A percentile compares a stretch with the other conserved stretches of the same genome.
Evolutionary conservation across 2,888 invertebrate genomes (phyloP).

Genomic region (Hydraecia micacea): DNA sequence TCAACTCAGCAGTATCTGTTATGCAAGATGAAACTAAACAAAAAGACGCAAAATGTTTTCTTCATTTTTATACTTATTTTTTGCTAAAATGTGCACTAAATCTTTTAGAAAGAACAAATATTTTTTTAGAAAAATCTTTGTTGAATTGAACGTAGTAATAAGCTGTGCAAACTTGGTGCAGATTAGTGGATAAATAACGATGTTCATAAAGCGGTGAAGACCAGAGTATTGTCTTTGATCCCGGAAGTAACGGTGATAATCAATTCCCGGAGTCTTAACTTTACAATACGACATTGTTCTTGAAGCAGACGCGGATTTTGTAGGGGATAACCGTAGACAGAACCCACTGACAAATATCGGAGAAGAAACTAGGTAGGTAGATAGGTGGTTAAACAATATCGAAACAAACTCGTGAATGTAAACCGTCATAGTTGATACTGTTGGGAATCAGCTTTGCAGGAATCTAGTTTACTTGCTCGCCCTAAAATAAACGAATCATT

Average conservation of each 20-base stretch:
- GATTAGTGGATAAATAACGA: conserved; percentile 37
- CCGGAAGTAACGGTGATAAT: conserved; percentile 68
- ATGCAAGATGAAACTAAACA: conserved; percentile 31
- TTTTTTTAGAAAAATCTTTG: not conserved
- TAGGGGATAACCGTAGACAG: no score
- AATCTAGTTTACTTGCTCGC: not conserved
- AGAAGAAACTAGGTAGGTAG: conserved; percentile 2
- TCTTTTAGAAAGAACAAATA: not conserved
- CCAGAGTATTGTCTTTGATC: conserved; percentile 52
- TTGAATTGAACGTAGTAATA: not conserved
- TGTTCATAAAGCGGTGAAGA: conserved; percentile 23
- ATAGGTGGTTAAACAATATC: not conserved
- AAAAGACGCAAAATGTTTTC: conserved; percentile 19
- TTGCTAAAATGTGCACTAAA: not conserved
- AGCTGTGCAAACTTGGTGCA: not conserved
- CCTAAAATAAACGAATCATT: not conserved
- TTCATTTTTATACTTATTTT: conserved; percentile 10
- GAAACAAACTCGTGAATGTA: not conserved
- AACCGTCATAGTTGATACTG: not conserved
- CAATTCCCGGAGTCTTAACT: conserved; percentile 63
- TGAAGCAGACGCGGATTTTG: conserved; percentile 37
- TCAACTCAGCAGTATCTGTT: conserved; percentile 22
- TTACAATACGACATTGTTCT: conserved; percentile 72
- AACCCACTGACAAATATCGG: not conserved
- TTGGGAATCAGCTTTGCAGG: not conserved